Percentiles rank a stretch among this genome's conserved stretches.
These are phyloP conservation scores for Phaethon lepturus DNA, from an alignment of 2,113 vertebrate genomes.

Conservation along the genomic window DNA sequence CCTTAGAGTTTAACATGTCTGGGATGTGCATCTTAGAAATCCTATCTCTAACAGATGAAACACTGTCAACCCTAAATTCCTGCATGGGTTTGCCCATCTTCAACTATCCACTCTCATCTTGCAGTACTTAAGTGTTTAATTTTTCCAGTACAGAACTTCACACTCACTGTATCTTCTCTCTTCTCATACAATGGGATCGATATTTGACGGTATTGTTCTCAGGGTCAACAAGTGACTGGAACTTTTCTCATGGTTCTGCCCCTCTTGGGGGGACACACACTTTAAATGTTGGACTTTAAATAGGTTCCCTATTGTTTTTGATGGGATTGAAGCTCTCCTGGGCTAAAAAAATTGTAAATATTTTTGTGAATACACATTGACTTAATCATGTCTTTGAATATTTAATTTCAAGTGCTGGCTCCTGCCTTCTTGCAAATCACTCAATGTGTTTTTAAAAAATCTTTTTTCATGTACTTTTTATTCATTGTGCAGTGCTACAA, in stretches of 20 bases:
- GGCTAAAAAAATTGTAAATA: background rate
- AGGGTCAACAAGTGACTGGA: background rate
- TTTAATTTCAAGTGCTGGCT: background rate
- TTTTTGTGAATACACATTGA: background rate
- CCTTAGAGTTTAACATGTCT: background rate
- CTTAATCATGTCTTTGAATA: background rate
- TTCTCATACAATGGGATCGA: background rate
- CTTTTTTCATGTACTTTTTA: background rate
- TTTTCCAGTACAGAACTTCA: background rate
- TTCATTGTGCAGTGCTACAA: background rate
- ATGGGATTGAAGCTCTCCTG: background rate
- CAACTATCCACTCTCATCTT: background rate
- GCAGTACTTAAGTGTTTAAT: background rate
- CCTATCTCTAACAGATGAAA: background rate
- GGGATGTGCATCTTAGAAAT: background rate
- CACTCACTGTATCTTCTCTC: background rate
- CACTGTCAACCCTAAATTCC: background rate
- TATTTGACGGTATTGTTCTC: background rate
- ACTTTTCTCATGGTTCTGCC: background rate
- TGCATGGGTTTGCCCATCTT: background rate
- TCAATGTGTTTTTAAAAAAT: background rate
- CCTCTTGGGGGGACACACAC: background rate
- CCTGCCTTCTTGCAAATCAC: background rate
- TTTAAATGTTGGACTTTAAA: background rate
- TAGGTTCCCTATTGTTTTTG: background rate